phyloP scores from a whole-genome alignment of 2,888 invertebrate genomes.

The Catocala nupta region DNA sequence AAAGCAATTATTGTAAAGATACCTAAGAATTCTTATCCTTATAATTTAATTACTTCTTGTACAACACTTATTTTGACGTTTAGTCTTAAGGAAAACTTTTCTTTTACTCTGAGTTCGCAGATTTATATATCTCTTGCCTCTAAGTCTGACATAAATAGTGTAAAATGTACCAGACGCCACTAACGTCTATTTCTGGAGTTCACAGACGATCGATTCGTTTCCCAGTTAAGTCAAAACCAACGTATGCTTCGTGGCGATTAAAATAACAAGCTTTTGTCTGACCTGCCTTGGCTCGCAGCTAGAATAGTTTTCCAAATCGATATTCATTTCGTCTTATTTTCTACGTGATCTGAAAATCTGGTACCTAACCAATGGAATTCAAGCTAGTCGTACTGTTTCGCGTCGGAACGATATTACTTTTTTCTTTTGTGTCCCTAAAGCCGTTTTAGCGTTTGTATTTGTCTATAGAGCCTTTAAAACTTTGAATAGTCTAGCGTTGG shows the following conservation, averaged over 20 bases:
- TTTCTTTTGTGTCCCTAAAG: conserved; percentile 17
- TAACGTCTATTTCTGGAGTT: conserved; percentile 51
- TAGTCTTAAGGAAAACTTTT: neutral
- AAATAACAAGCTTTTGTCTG: conserved; percentile 19
- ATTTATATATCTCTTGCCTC: neutral
- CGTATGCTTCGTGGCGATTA: conserved; percentile 6
- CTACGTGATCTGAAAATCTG: conserved; percentile 11
- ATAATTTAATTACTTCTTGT: neutral
- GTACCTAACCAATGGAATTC: conserved; percentile 4
- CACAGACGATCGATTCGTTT: conserved; percentile 36
- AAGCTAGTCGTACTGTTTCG: conserved; percentile 9
- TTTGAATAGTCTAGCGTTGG: conserved; percentile 44
- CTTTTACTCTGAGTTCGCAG: too few relatives aligned
- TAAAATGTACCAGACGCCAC: conserved; percentile 44
- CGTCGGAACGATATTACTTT: conserved; percentile 20
- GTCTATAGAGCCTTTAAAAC: conserved; percentile 36
- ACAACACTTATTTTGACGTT: neutral
- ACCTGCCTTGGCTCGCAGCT: neutral
- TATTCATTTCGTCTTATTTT: conserved; percentile 19
- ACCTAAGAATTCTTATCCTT: neutral
- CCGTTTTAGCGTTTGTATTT: conserved; percentile 24
- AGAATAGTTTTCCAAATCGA: conserved; percentile 13
- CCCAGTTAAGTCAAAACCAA: conserved; percentile 15
- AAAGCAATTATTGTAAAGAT: neutral
- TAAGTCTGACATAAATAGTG: neutral